Percentiles rank a stretch among this genome's conserved stretches.
Conservation (phyloP, 2,888 invertebrate species). For the Tetramorium bicarinatum region DNA sequence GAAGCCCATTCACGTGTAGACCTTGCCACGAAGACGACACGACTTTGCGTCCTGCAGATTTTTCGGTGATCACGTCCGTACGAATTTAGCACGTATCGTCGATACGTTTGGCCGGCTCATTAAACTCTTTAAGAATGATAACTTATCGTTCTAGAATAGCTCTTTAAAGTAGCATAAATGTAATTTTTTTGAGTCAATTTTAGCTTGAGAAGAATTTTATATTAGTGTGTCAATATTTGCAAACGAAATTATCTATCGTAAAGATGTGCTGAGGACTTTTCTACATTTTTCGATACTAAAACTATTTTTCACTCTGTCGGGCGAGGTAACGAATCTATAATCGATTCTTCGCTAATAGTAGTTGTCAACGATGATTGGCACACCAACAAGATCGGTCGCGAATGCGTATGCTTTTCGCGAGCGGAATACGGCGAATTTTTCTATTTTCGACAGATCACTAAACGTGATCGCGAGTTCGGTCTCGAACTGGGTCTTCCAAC, state of each 20-base stretch:
- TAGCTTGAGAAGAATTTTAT: background rate
- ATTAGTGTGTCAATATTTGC: background rate
- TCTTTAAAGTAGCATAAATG: background rate
- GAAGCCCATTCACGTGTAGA: conserved; percentile 63
- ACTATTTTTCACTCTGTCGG: background rate
- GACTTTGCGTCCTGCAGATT: conserved; percentile 25
- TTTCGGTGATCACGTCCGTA: conserved; percentile 10
- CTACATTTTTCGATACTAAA: background rate
- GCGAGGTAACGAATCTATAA: background rate
- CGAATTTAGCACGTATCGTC: conserved; percentile 27
- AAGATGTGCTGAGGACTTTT: background rate
- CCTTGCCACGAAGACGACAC: conserved; percentile 47
- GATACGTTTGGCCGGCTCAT: conserved; percentile 3
- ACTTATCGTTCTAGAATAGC: background rate
- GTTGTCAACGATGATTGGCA: background rate
- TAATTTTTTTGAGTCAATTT: background rate
- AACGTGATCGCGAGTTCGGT: conserved; percentile 45
- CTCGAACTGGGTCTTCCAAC: conserved; percentile 69
- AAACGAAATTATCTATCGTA: background rate
- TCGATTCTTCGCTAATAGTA: background rate
- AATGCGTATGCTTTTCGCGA: background rate
- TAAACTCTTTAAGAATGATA: background rate
- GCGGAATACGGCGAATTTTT: background rate
- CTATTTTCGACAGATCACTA: conserved; percentile 12
- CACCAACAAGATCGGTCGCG: background rate